Conservation (phyloP, 2,797 vertebrate genomes). For the Pangasius djambal region DNA sequence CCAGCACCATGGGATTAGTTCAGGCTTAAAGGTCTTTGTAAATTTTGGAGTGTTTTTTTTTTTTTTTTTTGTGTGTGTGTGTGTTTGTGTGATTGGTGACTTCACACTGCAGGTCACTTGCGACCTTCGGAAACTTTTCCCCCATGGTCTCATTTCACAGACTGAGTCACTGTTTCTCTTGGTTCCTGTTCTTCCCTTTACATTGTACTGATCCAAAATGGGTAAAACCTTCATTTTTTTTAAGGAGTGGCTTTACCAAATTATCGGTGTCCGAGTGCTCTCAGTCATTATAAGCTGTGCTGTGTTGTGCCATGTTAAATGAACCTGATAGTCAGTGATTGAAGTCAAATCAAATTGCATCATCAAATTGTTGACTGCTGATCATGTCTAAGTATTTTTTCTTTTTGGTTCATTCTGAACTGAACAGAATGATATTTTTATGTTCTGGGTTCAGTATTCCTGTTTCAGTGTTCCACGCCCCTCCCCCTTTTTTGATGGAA, state of each 20-base stretch:
- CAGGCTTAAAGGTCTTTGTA: conserved; percentile 17
- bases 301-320: not conserved
- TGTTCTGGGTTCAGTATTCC: not conserved
- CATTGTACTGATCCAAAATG: not conserved
- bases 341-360: not conserved
- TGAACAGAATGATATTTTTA: not conserved
- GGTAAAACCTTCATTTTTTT: not conserved
- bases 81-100: conserved; percentile 20
- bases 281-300: too few relatives aligned
- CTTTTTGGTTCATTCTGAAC: not conserved
- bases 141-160: conserved; percentile 11
- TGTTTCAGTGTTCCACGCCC: not conserved
- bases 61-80: conserved; percentile 46
- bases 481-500: not conserved
- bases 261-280: not conserved
- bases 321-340: not conserved
- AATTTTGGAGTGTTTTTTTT: conserved; percentile 31
- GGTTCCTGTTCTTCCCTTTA: not conserved
- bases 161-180: conserved; percentile 5
- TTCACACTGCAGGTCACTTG: conserved; percentile 3
- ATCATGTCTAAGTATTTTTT: not conserved
- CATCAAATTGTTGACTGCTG: not conserved
- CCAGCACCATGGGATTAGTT: conserved; percentile 65
- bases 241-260: not conserved
- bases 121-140: not conserved